phyloP scores from a whole-genome alignment of 2,888 invertebrate species.

The Deladenus siricidicola region DNA sequence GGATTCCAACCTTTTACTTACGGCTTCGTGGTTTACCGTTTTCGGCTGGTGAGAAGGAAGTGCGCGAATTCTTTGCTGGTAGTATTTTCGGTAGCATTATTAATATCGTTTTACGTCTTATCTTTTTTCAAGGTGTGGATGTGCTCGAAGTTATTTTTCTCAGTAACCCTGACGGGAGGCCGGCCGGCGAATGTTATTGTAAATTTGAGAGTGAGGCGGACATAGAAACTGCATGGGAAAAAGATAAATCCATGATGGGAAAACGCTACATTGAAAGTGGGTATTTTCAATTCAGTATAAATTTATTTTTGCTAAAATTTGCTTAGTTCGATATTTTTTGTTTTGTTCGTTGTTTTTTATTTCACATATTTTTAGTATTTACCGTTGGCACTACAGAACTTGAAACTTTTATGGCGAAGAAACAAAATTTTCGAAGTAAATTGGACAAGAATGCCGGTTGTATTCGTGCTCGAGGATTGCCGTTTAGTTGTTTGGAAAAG shows the following conservation, averaged over 20 bases:
- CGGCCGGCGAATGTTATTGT: constrained; percentile 38
- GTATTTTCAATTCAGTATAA: too few relatives aligned
- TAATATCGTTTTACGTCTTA: too few relatives aligned
- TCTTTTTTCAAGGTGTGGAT: background rate
- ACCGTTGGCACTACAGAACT: constrained; percentile 8
- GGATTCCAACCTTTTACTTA: background rate
- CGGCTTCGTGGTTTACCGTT: constrained; percentile 10
- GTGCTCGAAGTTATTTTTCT: constrained; percentile 5
- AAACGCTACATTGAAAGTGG: constrained; percentile 43
- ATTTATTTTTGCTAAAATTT: background rate
- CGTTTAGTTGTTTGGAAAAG: constrained; percentile 17
- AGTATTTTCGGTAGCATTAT: too few relatives aligned
- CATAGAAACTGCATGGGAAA: constrained; percentile 25
- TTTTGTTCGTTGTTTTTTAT: too few relatives aligned
- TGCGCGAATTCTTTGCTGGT: background rate
- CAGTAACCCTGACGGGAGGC: constrained; percentile 29
- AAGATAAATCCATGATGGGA: constrained; percentile 36
- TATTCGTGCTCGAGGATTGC: constrained; percentile 18
- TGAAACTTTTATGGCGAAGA: constrained; percentile 3
- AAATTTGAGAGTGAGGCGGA: background rate
- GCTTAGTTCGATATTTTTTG: background rate
- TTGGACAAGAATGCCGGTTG: background rate
- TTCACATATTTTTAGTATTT: constrained; percentile 8
- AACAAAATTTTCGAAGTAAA: background rate
- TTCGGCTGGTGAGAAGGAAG: background rate